A percentile compares a stretch with the other conserved stretches of the same genome.
Evolutionary conservation across 2,113 vertebrate species (phyloP).

Genomic region (Cynopterus brachyotis): DNA sequence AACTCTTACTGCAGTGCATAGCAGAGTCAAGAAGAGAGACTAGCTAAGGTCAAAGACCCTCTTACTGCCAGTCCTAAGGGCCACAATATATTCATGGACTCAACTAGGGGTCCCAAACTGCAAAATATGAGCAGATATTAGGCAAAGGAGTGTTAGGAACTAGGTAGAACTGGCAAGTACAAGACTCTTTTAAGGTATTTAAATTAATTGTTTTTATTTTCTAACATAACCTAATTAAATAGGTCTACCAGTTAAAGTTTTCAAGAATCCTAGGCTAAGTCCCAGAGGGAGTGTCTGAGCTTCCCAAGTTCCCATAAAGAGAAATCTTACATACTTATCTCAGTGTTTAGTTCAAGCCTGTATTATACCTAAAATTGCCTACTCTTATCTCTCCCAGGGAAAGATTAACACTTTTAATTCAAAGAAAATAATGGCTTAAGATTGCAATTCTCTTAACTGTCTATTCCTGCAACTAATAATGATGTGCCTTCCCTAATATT

Average conservation of each 20-base stretch:
- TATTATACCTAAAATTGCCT: background rate
- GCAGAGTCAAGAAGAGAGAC: background rate
- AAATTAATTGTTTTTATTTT: background rate
- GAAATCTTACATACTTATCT: background rate
- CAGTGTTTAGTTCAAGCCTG: background rate
- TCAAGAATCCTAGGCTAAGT: background rate
- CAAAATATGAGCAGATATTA: background rate
- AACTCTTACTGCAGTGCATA: background rate
- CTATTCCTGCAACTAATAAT: background rate
- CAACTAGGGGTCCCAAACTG: background rate
- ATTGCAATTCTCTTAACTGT: background rate
- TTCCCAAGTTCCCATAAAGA: background rate
- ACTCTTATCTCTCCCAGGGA: background rate
- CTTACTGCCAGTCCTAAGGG: background rate
- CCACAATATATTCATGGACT: background rate
- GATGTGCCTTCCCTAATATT: background rate
- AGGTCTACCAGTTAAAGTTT: background rate
- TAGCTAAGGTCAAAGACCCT: background rate
- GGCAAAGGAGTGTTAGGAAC: background rate
- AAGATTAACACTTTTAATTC: background rate
- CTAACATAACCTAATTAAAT: background rate
- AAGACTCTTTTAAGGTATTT: background rate
- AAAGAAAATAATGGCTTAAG: background rate
- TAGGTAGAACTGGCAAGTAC: background rate
- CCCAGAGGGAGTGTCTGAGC: background rate